These are phyloP conservation scores for Heliconius erato DNA, from an alignment of 2,888 invertebrate species.

Conservation along the genomic window DNA sequence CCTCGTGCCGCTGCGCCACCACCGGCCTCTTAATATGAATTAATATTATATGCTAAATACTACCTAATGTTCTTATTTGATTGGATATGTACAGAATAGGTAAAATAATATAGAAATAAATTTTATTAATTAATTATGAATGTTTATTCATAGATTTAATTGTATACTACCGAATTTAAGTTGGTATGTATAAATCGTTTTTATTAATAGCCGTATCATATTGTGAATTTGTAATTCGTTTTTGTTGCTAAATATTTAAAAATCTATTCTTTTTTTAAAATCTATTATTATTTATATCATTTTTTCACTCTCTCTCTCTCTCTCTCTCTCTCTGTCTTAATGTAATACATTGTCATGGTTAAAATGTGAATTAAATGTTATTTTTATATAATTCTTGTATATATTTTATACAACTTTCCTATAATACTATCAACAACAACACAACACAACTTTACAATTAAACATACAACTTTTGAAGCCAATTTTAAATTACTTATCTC, in stretches of 20 bases:
- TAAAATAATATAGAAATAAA: slow-evolving; percentile 7
- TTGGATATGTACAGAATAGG: slow-evolving; percentile 35
- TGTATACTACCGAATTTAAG: slow-evolving; percentile 9
- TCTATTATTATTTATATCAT: too few relatives aligned
- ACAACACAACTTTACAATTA: too few relatives aligned
- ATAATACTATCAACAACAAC: too few relatives aligned
- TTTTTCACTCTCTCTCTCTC: too few relatives aligned
- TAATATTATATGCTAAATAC: slow-evolving; percentile 39
- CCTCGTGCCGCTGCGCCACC: too few relatives aligned
- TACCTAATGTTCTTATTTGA: slow-evolving; percentile 46
- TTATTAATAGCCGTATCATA: not conserved
- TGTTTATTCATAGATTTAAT: slow-evolving; percentile 15
- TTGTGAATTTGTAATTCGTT: not conserved
- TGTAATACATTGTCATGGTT: too few relatives aligned
- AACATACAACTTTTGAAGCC: not conserved
- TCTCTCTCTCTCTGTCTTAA: too few relatives aligned
- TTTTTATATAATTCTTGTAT: too few relatives aligned
- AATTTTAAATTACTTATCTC: slow-evolving; percentile 5
- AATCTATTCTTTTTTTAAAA: too few relatives aligned
- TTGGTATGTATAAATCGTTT: not conserved
- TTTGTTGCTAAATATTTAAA: not conserved
- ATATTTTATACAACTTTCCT: too few relatives aligned
- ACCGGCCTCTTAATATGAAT: too few relatives aligned
- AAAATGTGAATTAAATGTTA: too few relatives aligned
- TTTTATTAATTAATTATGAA: slow-evolving; percentile 17